These are phyloP conservation scores for Leucania comma DNA, from an alignment of 2,888 invertebrate genomes.

Conservation along the genomic window DNA sequence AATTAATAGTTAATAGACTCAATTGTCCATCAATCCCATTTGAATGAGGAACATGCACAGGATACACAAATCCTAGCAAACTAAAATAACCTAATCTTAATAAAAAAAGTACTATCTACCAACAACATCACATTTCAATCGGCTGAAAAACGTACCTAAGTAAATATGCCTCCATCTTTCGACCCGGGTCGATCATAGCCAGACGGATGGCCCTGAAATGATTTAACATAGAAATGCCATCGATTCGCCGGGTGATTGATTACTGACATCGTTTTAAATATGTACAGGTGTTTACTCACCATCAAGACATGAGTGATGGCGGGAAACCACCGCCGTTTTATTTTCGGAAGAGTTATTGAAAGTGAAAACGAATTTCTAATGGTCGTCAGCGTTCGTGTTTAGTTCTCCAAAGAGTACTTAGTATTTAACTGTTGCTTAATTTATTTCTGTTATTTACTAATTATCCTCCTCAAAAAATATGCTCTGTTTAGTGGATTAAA, in stretches of 20 bases:
- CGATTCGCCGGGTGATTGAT: constrained; percentile 57
- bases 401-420: too few species aligned
- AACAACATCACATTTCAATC: constrained; percentile 13
- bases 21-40: too few species aligned
- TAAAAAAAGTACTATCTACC: too few species aligned
- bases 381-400: too few species aligned
- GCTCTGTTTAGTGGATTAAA: too few species aligned
- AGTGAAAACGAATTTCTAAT: neutral
- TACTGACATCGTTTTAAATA: constrained; percentile 39
- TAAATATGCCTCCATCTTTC: constrained; percentile 35
- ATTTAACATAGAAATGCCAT: constrained; percentile 56
- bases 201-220: constrained; percentile 51
- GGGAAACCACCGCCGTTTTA: neutral
- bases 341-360: neutral
- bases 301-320: neutral
- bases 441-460: too few species aligned
- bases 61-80: too few species aligned
- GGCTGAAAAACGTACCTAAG: constrained; percentile 1
- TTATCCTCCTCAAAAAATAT: too few species aligned
- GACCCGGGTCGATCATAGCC: constrained; percentile 34
- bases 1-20: too few species aligned
- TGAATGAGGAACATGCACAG: too few species aligned
- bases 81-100: too few species aligned
- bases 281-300: constrained; percentile 23
- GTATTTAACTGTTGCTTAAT: too few species aligned